A percentile compares a stretch with the other conserved stretches of the same genome.
Conservation (phyloP, 2,888 invertebrate species). For the Drosophila aldrichi region DNA sequence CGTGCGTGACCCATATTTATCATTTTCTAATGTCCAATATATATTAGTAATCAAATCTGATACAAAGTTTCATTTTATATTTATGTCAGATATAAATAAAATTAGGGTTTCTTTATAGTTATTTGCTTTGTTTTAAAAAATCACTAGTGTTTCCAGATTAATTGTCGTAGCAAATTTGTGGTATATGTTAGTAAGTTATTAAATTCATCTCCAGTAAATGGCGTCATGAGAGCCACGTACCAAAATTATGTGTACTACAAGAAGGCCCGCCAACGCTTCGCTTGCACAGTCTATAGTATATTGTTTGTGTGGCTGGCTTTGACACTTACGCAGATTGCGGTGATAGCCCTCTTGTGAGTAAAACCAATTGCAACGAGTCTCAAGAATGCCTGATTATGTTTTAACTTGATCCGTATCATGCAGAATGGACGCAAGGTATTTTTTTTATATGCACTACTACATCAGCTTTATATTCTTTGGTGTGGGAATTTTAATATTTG, state of each 20-base stretch:
- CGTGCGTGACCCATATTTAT: neutral
- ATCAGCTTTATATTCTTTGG: conserved; percentile 40
- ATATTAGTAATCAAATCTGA: neutral
- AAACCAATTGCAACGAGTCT: fast-evolving
- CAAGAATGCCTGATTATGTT: too few species aligned
- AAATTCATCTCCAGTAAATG: conserved; percentile 10
- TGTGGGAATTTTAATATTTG: conserved; percentile 27
- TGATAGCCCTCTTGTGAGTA: conserved; percentile 43
- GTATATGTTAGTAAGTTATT: neutral
- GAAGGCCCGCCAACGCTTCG: conserved; percentile 39
- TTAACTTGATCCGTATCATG: neutral
- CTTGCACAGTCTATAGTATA: conserved; percentile 36
- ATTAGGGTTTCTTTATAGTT: neutral
- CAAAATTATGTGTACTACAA: conserved; percentile 24
- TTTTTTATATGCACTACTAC: conserved; percentile 18
- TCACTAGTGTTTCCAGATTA: neutral
- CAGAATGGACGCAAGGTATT: conserved; percentile 7
- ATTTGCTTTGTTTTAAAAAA: conserved; percentile 4
- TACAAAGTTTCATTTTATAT: neutral
- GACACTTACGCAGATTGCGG: conserved; percentile 48
- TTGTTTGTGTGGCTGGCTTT: conserved; percentile 41
- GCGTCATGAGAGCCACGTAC: conserved; percentile 33
- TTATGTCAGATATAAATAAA: conserved; percentile 18
- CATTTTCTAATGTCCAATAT: neutral
- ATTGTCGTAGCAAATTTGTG: conserved; percentile 4